Conservation (phyloP, 2,113 vertebrate genomes). For the Colaptes auratus region DNA sequence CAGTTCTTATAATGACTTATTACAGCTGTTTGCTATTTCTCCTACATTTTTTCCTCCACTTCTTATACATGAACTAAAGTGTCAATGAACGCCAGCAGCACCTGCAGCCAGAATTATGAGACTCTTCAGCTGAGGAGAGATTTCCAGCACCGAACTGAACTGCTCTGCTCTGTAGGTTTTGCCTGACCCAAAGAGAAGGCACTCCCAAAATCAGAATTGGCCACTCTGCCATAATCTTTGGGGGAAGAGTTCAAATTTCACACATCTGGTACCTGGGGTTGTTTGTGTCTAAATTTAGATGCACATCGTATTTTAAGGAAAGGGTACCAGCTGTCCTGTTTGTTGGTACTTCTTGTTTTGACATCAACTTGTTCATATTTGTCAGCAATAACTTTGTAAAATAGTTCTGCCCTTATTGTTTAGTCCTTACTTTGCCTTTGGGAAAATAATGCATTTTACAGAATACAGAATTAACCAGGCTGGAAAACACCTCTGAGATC, state of each 20-base stretch:
- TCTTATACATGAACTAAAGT: background rate
- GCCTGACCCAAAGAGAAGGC: background rate
- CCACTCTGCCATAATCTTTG: background rate
- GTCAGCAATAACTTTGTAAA: background rate
- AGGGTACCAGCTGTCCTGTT: background rate
- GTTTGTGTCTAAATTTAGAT: background rate
- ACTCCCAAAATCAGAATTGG: background rate
- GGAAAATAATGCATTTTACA: background rate
- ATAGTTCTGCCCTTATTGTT: background rate
- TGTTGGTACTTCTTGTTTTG: background rate
- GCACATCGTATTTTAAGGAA: background rate
- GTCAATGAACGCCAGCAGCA: background rate
- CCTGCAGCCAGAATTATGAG: too few species aligned
- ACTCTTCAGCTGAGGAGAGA: background rate
- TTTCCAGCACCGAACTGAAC: background rate
- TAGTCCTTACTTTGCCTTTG: background rate
- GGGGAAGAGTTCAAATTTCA: rapidly evolving
- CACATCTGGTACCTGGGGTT: rapidly evolving
- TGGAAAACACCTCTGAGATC: too few species aligned
- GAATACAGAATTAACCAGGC: too few species aligned
- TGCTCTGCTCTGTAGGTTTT: background rate
- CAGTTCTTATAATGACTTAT: background rate
- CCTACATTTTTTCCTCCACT: background rate
- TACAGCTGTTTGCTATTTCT: background rate
- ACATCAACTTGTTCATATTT: background rate